Conservation (phyloP, 2,113 vertebrate species). For the Reinhardtius hippoglossoides region DNA sequence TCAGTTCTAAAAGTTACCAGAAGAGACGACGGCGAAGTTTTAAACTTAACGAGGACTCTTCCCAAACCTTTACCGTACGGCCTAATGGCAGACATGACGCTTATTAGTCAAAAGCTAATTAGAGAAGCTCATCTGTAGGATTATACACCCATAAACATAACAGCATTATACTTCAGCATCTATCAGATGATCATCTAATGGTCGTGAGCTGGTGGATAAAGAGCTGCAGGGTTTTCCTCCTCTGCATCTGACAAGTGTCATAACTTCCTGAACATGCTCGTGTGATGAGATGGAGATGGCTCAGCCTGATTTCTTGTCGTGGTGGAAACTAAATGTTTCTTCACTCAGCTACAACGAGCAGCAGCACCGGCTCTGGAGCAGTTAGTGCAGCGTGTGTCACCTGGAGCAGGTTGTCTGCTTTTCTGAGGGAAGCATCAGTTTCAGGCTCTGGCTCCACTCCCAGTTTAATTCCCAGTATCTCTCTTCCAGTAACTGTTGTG, state of each 20-base stretch:
- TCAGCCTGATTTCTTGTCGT: neutral
- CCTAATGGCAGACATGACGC: too few species aligned
- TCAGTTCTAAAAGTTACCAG: neutral
- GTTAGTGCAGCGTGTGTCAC: slow-evolving; percentile 3
- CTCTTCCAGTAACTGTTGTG: slow-evolving; percentile 24
- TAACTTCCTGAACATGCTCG: too few species aligned
- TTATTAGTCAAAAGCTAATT: neutral
- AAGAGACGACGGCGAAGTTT: neutral
- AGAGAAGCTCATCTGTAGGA: neutral
- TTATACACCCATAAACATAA: neutral
- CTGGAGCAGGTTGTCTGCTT: slow-evolving; percentile 27
- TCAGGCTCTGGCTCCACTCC: slow-evolving; percentile 23
- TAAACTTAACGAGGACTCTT: too few species aligned
- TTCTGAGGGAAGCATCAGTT: slow-evolving; percentile 25
- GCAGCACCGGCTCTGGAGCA: neutral
- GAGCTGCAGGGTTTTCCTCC: too few species aligned
- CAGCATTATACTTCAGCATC: too few species aligned
- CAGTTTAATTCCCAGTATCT: slow-evolving; percentile 24
- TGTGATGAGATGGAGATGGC: too few species aligned
- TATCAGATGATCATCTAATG: too few species aligned
- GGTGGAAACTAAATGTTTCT: neutral
- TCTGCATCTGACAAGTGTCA: too few species aligned
- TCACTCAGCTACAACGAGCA: too few species aligned
- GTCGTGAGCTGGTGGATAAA: too few species aligned
- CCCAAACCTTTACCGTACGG: too few species aligned